Base-by-base conservation (phyloP, 1,140 invertebrate species). In the Macrotrachela quadricornifera region DNA sequence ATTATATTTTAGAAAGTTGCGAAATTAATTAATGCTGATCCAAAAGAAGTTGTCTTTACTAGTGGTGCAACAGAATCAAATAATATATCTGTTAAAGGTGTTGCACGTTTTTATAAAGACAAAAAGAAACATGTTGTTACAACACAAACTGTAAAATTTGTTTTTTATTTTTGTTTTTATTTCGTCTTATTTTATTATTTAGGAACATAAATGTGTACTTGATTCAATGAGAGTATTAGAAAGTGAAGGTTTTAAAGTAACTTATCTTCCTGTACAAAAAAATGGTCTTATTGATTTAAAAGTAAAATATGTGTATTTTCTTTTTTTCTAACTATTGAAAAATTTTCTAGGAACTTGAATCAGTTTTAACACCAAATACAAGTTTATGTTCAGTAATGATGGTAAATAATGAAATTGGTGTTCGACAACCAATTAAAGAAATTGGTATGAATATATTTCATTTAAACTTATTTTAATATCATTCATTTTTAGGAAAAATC, bases 401-500 rank as follows among this genome's bases (percentile, higher is more conserved):
- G 14, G 82, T 99, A 0, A 97, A 99, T 73, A 99, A 99, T 78
- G 94, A 99, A 75, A 99, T 99, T 65, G 94, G 88, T 49, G 88
- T 99, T 0, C 78, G 75, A 63, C 94, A 99, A 68, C 91, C 91
- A 14, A 75, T 99, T 30, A 67, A 76, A 58, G 84, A 95, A 65
- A 96, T 97, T 57, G 91, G 90, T 67, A 71, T 56, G 16, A 2
- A 21, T 18, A 6, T 11, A 2, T 51, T 46, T 44, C 13, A 37
- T 37, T 37, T 15, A 49, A 3, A 4, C 44, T 2, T 14, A 10
- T 42, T n/a, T 42, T 50, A 9, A 37, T 41, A 39, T 41, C 38
- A 47, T 47, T 40, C 15, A 43, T 46, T 57, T 58, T 4, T 54
- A 73, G 72, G 72, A 44, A 60, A 61, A 51, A 18, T 80, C 11